phyloP scores from a whole-genome alignment of 2,888 invertebrate genomes.

The Drosophila incognita region DNA sequence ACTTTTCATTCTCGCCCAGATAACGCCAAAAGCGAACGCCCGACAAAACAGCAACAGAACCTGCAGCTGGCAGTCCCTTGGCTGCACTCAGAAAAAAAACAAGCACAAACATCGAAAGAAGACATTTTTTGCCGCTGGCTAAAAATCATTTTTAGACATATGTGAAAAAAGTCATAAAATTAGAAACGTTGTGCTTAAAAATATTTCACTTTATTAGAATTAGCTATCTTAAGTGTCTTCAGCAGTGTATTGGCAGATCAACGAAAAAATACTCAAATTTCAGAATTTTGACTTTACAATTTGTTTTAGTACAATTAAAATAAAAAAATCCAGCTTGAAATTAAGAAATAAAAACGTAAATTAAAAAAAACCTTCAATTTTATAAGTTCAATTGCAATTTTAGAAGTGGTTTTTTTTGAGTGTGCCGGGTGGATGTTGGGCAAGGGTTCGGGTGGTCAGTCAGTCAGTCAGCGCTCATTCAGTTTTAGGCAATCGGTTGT shows the following conservation, averaged over 20 bases:
- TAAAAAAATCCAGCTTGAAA: background rate
- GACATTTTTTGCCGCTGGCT: background rate
- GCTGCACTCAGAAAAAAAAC: background rate
- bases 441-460: background rate
- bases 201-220: background rate
- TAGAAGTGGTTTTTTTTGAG: background rate
- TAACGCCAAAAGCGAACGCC: constrained; percentile 60
- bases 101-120: background rate
- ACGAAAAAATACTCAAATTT: background rate
- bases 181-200: background rate
- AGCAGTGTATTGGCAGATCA: background rate
- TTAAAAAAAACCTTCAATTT: background rate
- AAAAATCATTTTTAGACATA: background rate
- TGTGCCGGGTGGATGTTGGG: background rate
- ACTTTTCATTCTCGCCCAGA: constrained; percentile 81
- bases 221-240: background rate
- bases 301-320: background rate
- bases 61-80: constrained; percentile 34
- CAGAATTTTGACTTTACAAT: background rate
- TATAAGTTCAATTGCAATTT: background rate
- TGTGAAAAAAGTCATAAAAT: background rate
- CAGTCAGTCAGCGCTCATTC: constrained; percentile 39
- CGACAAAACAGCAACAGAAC: constrained; percentile 16
- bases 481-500: constrained; percentile 58
- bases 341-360: background rate